Evolutionary conservation across 1,140 invertebrate genomes (phyloP).

Genomic region (Pseudomyrmex sp.): DNA sequence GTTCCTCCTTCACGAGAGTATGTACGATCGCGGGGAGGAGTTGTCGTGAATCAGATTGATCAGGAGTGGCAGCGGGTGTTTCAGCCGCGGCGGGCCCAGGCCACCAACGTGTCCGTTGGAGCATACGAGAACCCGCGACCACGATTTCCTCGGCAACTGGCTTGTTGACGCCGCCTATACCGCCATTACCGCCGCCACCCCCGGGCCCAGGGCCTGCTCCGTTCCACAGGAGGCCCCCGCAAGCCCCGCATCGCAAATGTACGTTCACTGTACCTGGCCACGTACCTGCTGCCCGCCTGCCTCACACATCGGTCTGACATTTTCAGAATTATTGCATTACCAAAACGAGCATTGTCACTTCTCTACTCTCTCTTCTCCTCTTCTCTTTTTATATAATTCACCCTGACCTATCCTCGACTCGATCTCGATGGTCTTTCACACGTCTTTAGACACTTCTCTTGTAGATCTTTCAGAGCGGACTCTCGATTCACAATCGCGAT

Average conservation of each 20-base stretch:
- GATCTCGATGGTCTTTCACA: slow-evolving; percentile 5
- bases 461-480: slow-evolving; percentile 1
- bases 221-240: slow-evolving; percentile 79
- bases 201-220: slow-evolving; percentile 77
- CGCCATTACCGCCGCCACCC: slow-evolving; percentile 80
- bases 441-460: not conserved
- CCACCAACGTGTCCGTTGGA: slow-evolving; percentile 78
- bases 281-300: slow-evolving; percentile 67
- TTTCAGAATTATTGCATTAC: slow-evolving; percentile 52
- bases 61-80: slow-evolving; percentile 82
- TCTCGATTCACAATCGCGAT: not conserved
- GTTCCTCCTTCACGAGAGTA: slow-evolving; percentile 38
- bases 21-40: slow-evolving; percentile 28
- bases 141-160: slow-evolving; percentile 73
- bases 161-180: slow-evolving; percentile 70
- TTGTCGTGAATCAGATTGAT: slow-evolving; percentile 75
- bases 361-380: not conserved
- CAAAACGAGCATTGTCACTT: not conserved
- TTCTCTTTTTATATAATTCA: not conserved
- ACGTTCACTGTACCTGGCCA: slow-evolving; percentile 76
- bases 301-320: slow-evolving; percentile 52
- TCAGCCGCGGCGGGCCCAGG: slow-evolving; percentile 80
- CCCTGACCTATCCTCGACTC: not conserved
- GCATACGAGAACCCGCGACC: slow-evolving; percentile 80
- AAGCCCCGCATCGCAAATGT: slow-evolving; percentile 80